Percentiles rank a stretch among this genome's conserved stretches.
phyloP scores from a whole-genome alignment of 2,888 invertebrate genomes.

The Hirtodrosophila alboralis region DNA sequence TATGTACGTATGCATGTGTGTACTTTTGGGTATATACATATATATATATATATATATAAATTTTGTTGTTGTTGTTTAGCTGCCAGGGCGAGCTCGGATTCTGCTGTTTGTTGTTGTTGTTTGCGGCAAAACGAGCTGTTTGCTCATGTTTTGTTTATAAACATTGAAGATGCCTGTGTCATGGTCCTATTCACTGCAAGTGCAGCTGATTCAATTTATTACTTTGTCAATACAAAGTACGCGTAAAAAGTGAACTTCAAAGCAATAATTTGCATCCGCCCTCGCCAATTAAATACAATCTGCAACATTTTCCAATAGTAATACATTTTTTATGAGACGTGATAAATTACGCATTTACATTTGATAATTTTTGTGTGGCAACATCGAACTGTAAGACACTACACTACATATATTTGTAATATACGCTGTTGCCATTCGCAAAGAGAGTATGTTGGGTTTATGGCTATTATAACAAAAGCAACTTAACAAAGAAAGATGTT shows the following conservation, averaged over 20 bases:
- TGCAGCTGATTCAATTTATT: constrained; percentile 13
- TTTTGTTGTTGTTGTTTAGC: constrained; percentile 16
- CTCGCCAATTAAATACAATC: neutral
- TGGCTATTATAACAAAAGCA: no score
- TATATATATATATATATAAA: neutral
- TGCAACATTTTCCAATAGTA: constrained; percentile 5
- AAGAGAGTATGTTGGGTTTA: no score
- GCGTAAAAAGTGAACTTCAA: constrained; percentile 19
- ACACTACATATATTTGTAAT: neutral
- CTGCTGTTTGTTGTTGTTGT: constrained; percentile 13
- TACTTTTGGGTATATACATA: neutral
- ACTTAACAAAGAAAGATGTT: no score
- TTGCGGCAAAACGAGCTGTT: constrained; percentile 19
- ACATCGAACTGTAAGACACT: neutral
- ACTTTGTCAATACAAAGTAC: constrained; percentile 9
- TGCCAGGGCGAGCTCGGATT: constrained; percentile 3
- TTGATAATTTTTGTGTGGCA: neutral
- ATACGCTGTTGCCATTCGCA: no score
- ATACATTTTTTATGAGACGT: constrained; percentile 17
- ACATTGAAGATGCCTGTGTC: constrained; percentile 24
- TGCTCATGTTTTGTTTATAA: constrained; percentile 65
- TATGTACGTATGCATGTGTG: neutral
- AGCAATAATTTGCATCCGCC: constrained; percentile 11
- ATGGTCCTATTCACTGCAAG: neutral
- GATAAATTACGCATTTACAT: constrained; percentile 32